phyloP scores from a whole-genome alignment of 2,797 vertebrate genomes.

The Chaunax sp. region DNA sequence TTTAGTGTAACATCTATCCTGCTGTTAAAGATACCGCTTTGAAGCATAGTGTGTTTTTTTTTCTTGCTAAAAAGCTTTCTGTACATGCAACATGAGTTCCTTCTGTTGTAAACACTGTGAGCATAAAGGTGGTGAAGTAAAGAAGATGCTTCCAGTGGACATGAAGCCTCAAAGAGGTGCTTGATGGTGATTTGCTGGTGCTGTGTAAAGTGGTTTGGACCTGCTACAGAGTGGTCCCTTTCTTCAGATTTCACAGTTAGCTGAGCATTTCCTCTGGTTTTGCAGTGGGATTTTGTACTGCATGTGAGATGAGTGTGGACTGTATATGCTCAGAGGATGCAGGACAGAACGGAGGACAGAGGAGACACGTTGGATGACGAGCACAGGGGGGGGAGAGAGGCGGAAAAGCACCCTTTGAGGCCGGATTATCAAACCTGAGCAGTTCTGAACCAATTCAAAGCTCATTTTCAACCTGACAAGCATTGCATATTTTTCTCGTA shows the following conservation, averaged over 20 bases:
- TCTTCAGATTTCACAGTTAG: constrained; percentile 24
- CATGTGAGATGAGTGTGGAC: constrained; percentile 36
- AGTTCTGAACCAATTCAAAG: constrained; percentile 62
- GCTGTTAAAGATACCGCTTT: constrained; percentile 22
- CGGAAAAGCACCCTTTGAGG: constrained; percentile 78
- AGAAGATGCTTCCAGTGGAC: constrained; percentile 38
- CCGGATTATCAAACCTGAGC: constrained; percentile 77
- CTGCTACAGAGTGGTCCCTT: constrained; percentile 47
- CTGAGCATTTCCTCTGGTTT: constrained; percentile 42
- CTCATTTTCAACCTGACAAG: constrained; percentile 66
- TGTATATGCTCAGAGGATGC: constrained; percentile 19
- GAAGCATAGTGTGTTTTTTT: constrained; percentile 33
- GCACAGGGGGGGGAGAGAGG: not conserved
- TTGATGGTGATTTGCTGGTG: constrained; percentile 58
- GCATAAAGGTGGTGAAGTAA: constrained; percentile 17
- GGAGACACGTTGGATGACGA: constrained; percentile 20
- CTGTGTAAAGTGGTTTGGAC: constrained; percentile 57
- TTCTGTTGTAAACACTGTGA: constrained; percentile 40
- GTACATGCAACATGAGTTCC: constrained; percentile 55
- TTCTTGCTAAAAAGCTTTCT: constrained; percentile 35
- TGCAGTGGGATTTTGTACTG: constrained; percentile 23
- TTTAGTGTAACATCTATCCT: constrained; percentile 19
- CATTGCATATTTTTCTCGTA: constrained; percentile 77
- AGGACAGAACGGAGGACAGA: constrained; percentile 24
- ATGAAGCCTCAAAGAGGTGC: constrained; percentile 30